Base-by-base conservation (phyloP, 2,888 invertebrate genomes). In the Patella ulyssiponensis region DNA sequence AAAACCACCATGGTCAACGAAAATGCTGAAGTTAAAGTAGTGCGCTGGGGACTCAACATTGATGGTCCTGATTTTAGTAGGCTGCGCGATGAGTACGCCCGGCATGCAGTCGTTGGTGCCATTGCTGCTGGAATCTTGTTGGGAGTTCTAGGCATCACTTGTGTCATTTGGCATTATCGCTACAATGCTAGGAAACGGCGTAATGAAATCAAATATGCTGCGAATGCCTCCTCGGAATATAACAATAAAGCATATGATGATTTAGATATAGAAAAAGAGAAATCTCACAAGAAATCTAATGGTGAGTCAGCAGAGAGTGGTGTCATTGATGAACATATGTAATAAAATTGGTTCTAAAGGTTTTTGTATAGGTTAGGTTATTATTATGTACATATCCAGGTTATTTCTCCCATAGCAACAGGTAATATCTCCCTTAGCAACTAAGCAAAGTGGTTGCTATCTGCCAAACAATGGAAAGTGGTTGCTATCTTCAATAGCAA, bases 61-160 rank as follows among this genome's bases (percentile, higher is more conserved):
- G 82, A 88, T 52, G 88, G 88, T 4, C 81, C 88, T 1, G 84
- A 84, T 77, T 88, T 82, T 78, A 82, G 85, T 12, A 83, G 85
- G 20, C 78, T 88, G 23, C 69, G 85, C 17, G 80, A 80, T 3
- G 76, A 82, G n/a, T 88, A 88, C 79, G 77, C 79, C 15, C 72
- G 83, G 5, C 87, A 86, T 54, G 87, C 87, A n/a, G 83, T 87
- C 23, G 75, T 86, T 56, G 88, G 88, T 11, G 88, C 86, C 7
- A 86, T 87, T 3, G 88, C 88, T 0, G 88, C 87, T 2, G 88
- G 81, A 14, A 75, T 77, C 44, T 76, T 88, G 77, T 81, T 88
- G 73, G 83, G 79, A 0, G 54, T 85, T 0, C 44, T 87, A 2
- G 82, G 81, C 2, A 82, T 83, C 11, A 76, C 78, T 11, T 87